These are phyloP conservation scores for Anoplopoma fimbria DNA, from an alignment of 2,113 vertebrate species.

Conservation along the genomic window DNA sequence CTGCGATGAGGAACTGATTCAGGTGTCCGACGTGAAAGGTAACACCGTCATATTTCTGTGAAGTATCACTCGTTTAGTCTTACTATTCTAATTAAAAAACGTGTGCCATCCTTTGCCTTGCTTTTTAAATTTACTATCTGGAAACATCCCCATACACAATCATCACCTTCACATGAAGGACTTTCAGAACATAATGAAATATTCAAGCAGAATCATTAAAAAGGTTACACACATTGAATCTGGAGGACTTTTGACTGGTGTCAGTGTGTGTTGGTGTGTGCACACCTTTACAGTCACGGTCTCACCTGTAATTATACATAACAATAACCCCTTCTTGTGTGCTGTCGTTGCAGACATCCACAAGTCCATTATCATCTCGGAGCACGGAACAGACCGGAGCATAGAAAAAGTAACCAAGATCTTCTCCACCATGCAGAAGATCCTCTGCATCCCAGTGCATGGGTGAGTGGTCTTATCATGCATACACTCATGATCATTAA, in stretches of 20 bases:
- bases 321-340: neutral
- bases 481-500: neutral
- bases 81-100: no score
- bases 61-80: neutral
- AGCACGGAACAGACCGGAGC: conserved; percentile 88
- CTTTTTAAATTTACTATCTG: neutral
- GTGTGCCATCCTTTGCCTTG: neutral
- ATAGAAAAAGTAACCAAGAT: conserved; percentile 85
- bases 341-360: conserved; percentile 85
- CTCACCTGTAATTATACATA: neutral
- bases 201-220: neutral
- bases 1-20: conserved; percentile 89
- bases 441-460: conserved; percentile 90
- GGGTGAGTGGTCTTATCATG: conserved; percentile 82
- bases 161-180: neutral
- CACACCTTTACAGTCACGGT: neutral
- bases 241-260: neutral
- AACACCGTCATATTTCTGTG: neutral
- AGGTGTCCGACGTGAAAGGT: conserved; percentile 92
- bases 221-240: neutral
- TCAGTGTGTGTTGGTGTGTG: neutral
- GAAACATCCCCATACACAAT: neutral
- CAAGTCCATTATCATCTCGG: conserved; percentile 91
- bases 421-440: conserved; percentile 91
- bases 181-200: neutral